phyloP scores from a whole-genome alignment of 2,113 vertebrate species.

The Xyrauchen texanus region DNA sequence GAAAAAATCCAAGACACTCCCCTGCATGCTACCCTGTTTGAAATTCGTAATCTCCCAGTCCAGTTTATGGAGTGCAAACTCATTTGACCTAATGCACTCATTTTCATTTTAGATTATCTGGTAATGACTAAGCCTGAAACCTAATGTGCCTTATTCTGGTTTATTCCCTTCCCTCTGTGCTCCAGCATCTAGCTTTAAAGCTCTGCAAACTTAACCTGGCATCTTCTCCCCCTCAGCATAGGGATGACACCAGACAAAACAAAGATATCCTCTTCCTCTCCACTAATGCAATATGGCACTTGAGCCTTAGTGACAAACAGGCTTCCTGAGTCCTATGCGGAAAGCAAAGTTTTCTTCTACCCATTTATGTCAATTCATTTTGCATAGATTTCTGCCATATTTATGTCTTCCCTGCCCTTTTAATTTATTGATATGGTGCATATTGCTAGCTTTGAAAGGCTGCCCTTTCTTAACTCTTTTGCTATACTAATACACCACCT shows the following conservation, averaged over 20 bases:
- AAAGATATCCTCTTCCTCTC: not conserved
- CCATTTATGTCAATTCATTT: conserved; percentile 46
- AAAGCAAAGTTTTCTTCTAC: conserved; percentile 17
- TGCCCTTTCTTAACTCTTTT: not conserved
- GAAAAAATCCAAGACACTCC: no score
- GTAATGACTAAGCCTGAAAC: conserved; percentile 11
- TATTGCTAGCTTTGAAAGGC: conserved; percentile 23
- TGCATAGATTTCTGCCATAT: not conserved
- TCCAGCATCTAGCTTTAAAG: conserved; percentile 23
- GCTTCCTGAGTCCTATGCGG: not conserved
- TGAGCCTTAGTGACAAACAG: no score
- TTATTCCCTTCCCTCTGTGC: not conserved
- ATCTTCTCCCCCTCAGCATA: conserved; percentile 18
- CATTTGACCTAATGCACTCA: no score
- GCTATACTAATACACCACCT: not conserved
- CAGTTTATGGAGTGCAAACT: no score
- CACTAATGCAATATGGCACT: conserved; percentile 25
- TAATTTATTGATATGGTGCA: conserved; percentile 33
- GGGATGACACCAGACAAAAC: conserved; percentile 18
- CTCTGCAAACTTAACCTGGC: conserved; percentile 35
- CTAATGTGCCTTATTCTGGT: conserved; percentile 6
- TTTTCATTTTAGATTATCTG: conserved; percentile 9
- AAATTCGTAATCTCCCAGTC: no score
- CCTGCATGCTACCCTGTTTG: no score
- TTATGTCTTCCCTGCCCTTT: not conserved